Evolutionary conservation across 2,113 vertebrate species (phyloP).

Genomic region (Rostratula benghalensis): DNA sequence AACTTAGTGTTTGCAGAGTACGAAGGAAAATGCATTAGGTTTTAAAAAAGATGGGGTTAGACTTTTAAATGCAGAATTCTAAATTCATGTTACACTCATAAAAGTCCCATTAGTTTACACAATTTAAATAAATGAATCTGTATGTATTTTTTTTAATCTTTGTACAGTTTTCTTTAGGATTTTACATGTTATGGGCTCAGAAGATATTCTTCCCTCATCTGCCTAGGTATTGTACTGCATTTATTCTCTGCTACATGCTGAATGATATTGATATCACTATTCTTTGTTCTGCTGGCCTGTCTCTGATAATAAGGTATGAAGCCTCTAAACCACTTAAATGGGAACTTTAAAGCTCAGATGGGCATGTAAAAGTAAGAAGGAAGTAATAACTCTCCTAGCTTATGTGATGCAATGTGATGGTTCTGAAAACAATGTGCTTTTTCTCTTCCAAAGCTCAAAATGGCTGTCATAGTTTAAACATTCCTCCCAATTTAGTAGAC

Average conservation of each 20-base stretch:
- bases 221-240: accelerated
- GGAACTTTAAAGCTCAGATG: background rate
- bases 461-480: background rate
- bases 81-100: background rate
- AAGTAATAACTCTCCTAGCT: background rate
- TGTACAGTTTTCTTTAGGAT: background rate
- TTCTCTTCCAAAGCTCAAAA: background rate
- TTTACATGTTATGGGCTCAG: background rate
- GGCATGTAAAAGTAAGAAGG: background rate
- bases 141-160: background rate
- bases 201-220: background rate
- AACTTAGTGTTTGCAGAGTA: background rate
- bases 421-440: background rate
- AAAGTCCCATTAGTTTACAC: background rate
- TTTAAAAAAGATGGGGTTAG: background rate
- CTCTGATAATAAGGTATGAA: background rate
- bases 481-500: background rate
- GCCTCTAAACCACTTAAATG: background rate
- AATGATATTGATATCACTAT: background rate
- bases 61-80: background rate
- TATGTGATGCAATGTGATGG: background rate
- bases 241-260: background rate
- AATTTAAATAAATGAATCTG: background rate
- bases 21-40: background rate
- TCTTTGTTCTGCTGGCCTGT: background rate